These are phyloP conservation scores for Megaptera novaeangliae DNA, from an alignment of 2,113 vertebrate species.

Conservation along the genomic window DNA sequence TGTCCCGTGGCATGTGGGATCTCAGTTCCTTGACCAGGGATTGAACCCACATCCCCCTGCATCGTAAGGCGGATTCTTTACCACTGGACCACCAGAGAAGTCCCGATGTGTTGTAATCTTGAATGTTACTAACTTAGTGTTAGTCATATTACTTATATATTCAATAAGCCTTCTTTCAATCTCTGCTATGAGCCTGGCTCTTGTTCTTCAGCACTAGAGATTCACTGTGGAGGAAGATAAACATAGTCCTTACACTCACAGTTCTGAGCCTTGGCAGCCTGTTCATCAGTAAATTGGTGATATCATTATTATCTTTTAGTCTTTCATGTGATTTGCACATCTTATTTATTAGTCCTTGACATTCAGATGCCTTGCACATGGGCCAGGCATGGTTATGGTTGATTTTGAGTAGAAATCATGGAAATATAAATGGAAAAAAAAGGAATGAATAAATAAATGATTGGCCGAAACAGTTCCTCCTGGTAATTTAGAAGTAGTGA, in stretches of 20 bases:
- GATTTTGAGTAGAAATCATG: neutral
- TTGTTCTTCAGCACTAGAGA: neutral
- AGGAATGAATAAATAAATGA: neutral
- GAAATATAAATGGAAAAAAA: neutral
- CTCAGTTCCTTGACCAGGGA: no score
- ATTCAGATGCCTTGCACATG: neutral
- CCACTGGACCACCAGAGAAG: no score
- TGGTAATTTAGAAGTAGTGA: neutral
- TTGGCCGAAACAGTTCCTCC: neutral
- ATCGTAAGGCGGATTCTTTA: no score
- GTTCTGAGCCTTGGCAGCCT: neutral
- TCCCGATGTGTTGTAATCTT: neutral
- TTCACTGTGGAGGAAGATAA: neutral
- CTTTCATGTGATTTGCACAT: neutral
- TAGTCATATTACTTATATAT: neutral
- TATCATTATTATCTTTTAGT: neutral
- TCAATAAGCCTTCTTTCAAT: neutral
- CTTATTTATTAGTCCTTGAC: slow-evolving; percentile 1
- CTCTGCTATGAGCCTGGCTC: neutral
- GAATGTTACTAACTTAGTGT: neutral
- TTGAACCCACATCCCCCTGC: no score
- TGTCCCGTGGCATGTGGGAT: no score
- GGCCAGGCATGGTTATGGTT: neutral
- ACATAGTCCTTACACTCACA: neutral
- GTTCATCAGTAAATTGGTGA: neutral